Conservation (phyloP, 2,797 vertebrate species). For the Champsocephalus gunnari region DNA sequence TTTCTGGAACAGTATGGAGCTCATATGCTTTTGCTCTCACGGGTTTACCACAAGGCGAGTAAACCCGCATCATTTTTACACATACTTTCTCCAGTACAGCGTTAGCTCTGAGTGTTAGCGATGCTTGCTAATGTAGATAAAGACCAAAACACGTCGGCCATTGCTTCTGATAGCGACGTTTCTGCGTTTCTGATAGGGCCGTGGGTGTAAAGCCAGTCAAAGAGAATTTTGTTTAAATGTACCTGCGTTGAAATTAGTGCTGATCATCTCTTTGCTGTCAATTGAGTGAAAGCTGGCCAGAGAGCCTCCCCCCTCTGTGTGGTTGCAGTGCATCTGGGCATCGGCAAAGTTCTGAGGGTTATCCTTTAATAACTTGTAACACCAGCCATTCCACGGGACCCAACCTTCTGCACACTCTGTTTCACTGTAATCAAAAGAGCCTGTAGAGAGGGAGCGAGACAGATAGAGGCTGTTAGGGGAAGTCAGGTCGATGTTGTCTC, state of each 20-base stretch:
- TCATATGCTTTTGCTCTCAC: too few relatives aligned
- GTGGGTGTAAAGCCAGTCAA: not conserved
- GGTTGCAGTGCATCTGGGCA: slow-evolving; percentile 80
- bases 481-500: not conserved
- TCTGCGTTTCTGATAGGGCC: too few relatives aligned
- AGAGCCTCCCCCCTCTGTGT: slow-evolving; percentile 56
- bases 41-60: too few relatives aligned
- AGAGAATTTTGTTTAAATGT: slow-evolving; percentile 39
- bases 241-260: slow-evolving; percentile 87
- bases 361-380: slow-evolving; percentile 85
- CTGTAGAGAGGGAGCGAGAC: slow-evolving; percentile 69
- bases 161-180: too few relatives aligned
- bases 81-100: too few relatives aligned
- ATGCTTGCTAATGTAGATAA: too few relatives aligned
- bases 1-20: too few relatives aligned
- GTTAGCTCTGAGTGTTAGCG: too few relatives aligned
- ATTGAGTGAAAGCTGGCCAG: slow-evolving; percentile 92
- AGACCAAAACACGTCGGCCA: too few relatives aligned
- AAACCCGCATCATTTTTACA: too few relatives aligned
- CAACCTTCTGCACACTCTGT: slow-evolving; percentile 87
- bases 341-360: slow-evolving; percentile 65
- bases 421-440: slow-evolving; percentile 81
- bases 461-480: not conserved
- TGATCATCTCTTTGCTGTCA: slow-evolving; percentile 90
- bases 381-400: slow-evolving; percentile 90